Conservation (phyloP, 2,113 vertebrate species). For the Heterocephalus glaber region DNA sequence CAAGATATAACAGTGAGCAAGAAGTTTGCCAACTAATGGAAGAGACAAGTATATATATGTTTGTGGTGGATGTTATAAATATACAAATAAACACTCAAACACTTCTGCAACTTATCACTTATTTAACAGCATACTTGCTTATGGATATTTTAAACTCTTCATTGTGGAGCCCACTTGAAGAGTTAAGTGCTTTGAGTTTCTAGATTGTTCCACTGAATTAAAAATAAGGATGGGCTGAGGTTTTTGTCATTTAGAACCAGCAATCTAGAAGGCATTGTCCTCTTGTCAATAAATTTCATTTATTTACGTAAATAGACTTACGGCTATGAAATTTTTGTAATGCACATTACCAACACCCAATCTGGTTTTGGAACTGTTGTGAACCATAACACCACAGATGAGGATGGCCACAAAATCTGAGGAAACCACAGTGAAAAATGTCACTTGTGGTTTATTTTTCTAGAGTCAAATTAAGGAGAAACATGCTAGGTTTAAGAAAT, state of each 20-base stretch:
- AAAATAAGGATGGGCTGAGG: neutral
- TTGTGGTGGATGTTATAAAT: neutral
- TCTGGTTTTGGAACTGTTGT: constrained; percentile 14
- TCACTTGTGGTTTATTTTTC: constrained; percentile 47
- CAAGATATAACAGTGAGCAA: neutral
- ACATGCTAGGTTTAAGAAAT: constrained; percentile 62
- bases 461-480: constrained; percentile 54
- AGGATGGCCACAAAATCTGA: neutral
- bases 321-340: neutral
- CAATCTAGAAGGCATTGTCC: constrained; percentile 37
- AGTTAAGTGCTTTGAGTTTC: constrained; percentile 3
- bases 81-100: neutral
- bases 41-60: neutral
- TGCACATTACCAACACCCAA: neutral
- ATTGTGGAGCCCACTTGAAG: neutral
- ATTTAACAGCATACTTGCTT: neutral
- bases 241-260: neutral
- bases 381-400: neutral
- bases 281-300: constrained; percentile 41
- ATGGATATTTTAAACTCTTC: neutral
- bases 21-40: neutral
- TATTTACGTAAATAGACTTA: constrained; percentile 22
- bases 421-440: constrained; percentile 41
- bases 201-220: neutral
- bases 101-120: neutral